These are phyloP conservation scores for Xestia sexstrigata DNA, from an alignment of 2,888 invertebrate species.

Conservation along the genomic window DNA sequence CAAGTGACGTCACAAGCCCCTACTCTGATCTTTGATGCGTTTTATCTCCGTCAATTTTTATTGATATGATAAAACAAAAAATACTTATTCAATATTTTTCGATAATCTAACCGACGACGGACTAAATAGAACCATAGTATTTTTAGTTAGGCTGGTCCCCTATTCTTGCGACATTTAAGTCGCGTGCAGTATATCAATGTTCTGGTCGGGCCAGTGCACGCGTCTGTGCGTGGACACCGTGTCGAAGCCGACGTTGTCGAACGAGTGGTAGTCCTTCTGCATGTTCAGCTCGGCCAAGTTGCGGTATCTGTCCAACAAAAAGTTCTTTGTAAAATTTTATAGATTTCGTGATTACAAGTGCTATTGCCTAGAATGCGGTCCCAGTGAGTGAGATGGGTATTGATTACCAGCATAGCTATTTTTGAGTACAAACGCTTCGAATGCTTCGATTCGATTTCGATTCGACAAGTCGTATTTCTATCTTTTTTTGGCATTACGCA, in stretches of 20 bases:
- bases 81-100: too few relatives aligned
- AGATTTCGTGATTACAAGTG: not conserved
- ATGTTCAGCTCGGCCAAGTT: slow-evolving; percentile 86
- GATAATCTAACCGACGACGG: too few relatives aligned
- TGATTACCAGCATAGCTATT: not conserved
- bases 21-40: too few relatives aligned
- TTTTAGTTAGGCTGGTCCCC: too few relatives aligned
- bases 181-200: slow-evolving; percentile 83
- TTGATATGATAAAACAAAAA: too few relatives aligned
- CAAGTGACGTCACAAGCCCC: too few relatives aligned
- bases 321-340: not conserved
- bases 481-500: too few relatives aligned
- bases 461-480: too few relatives aligned
- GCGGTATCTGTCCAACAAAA: slow-evolving; percentile 78
- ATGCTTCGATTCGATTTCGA: too few relatives aligned
- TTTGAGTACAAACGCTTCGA: too few relatives aligned
- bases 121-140: too few relatives aligned
- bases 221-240: slow-evolving; percentile 92
- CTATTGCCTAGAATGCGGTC: not conserved
- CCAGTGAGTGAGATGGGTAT: not conserved
- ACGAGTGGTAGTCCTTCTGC: slow-evolving; percentile 89
- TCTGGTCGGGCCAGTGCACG: slow-evolving; percentile 93
- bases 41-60: too few relatives aligned
- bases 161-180: slow-evolving; percentile 52
- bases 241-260: slow-evolving; percentile 92